A percentile compares a stretch with the other conserved stretches of the same genome.
phyloP scores from a whole-genome alignment of 1,140 invertebrate species.

The Scaptomyza hsui region DNA sequence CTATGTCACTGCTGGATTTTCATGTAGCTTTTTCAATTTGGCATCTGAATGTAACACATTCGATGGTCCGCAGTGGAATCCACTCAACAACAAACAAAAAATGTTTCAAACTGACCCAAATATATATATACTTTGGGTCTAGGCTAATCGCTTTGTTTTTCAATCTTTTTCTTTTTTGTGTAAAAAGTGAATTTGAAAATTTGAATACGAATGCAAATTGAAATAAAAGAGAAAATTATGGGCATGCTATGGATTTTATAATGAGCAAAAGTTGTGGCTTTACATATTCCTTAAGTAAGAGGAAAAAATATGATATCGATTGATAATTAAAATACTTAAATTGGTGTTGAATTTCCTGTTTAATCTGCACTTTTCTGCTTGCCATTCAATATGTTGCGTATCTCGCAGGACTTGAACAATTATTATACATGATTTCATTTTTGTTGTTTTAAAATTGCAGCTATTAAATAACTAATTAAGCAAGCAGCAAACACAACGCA shows the following conservation, averaged over 20 bases:
- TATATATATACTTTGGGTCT: background rate
- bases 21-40: slow-evolving; percentile 35
- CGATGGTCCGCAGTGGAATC: slow-evolving; percentile 7
- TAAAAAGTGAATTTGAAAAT: slow-evolving; percentile 7
- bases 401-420: slow-evolving; percentile 19
- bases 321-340: background rate
- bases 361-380: background rate
- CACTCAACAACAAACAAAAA: slow-evolving; percentile 10
- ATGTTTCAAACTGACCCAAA: slow-evolving; percentile 9
- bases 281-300: background rate
- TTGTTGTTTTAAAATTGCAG: slow-evolving; percentile 45
- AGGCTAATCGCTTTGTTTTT: slow-evolving; percentile 4
- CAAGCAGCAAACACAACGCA: slow-evolving; percentile 42
- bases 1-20: slow-evolving; percentile 32
- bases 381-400: slow-evolving; percentile 1
- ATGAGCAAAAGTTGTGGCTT: slow-evolving; percentile 2
- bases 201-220: slow-evolving; percentile 13
- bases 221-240: background rate
- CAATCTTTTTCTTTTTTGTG: background rate
- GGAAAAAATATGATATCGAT: background rate
- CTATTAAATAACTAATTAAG: slow-evolving; percentile 75
- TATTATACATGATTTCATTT: slow-evolving; percentile 38
- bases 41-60: slow-evolving; percentile 17
- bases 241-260: slow-evolving; percentile 10
- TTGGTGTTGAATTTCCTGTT: background rate